Percentiles rank a stretch among this genome's conserved stretches.
Evolutionary conservation across 2,113 vertebrate species (phyloP).

Genomic region (Varanus komodoensis): DNA sequence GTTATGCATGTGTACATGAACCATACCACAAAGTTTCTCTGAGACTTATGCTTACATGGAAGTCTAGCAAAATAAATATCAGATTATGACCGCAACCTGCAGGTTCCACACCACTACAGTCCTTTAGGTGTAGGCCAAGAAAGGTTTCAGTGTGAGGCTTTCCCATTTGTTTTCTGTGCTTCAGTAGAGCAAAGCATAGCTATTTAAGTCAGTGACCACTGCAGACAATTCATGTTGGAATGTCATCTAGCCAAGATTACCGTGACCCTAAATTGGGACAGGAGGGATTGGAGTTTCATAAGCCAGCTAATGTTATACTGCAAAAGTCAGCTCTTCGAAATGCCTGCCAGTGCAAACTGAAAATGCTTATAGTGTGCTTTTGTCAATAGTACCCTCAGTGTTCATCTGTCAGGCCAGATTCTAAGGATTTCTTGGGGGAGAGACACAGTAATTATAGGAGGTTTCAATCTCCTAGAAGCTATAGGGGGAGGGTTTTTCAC

Average conservation of each 20-base stretch:
- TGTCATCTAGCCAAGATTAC: not conserved
- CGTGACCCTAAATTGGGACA: not conserved
- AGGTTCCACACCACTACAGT: not conserved
- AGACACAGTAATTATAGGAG: too few relatives aligned
- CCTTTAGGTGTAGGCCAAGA: not conserved
- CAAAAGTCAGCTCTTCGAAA: slow-evolving; percentile 3
- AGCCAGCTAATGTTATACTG: not conserved
- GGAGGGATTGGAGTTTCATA: slow-evolving; percentile 8
- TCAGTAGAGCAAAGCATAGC: not conserved
- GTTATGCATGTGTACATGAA: not conserved
- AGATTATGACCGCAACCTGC: too few relatives aligned
- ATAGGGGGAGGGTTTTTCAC: too few relatives aligned
- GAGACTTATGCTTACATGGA: not conserved
- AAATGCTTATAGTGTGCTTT: slow-evolving; percentile 2
- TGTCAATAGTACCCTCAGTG: slow-evolving; percentile 9
- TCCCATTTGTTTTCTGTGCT: not conserved
- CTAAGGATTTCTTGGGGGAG: too few relatives aligned
- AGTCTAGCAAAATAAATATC: not conserved
- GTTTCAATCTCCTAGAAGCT: too few relatives aligned
- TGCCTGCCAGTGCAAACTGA: not conserved
- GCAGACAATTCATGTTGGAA: not conserved
- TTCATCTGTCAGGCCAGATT: too few relatives aligned
- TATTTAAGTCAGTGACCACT: not conserved
- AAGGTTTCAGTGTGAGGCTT: not conserved
- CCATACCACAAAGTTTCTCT: not conserved